These are phyloP conservation scores for Volucella zonaria DNA, from an alignment of 2,888 invertebrate genomes.

Conservation along the genomic window DNA sequence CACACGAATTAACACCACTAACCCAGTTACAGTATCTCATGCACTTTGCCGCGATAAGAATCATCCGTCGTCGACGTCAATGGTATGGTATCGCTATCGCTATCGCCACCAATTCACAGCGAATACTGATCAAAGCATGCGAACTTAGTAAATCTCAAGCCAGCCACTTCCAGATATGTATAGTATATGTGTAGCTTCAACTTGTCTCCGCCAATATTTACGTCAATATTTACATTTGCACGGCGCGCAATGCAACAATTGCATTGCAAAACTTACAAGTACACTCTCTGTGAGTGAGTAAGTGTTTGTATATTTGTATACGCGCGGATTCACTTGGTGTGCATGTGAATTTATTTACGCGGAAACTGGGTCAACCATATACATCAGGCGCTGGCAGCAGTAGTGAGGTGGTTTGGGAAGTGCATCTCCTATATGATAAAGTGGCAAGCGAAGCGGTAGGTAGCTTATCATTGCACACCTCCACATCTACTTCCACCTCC, in stretches of 20 bases:
- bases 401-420: slow-evolving; percentile 27
- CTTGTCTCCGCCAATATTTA: slow-evolving; percentile 31
- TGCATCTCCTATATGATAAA: slow-evolving; percentile 46
- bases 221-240: slow-evolving; percentile 58
- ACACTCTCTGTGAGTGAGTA: slow-evolving; percentile 1
- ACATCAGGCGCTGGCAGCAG: slow-evolving; percentile 9
- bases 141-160: slow-evolving; percentile 17
- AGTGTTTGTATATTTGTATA: neutral
- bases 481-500: slow-evolving; percentile 23
- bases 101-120: neutral
- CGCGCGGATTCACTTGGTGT: neutral
- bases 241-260: slow-evolving; percentile 58
- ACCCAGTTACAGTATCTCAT: slow-evolving; percentile 59
- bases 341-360: slow-evolving; percentile 40
- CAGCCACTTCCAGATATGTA: neutral
- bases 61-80: neutral
- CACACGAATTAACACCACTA: slow-evolving; percentile 58
- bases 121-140: slow-evolving; percentile 24
- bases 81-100: slow-evolving; percentile 1
- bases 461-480: slow-evolving; percentile 56
- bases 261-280: slow-evolving; percentile 60
- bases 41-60: slow-evolving; percentile 53
- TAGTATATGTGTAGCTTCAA: no score
- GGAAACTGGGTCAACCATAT: slow-evolving; percentile 68
- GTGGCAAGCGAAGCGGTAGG: slow-evolving; percentile 10